Percentiles rank a stretch among this genome's conserved stretches.
Conservation (phyloP, 1,140 invertebrate species). For the Zophobas morio region DNA sequence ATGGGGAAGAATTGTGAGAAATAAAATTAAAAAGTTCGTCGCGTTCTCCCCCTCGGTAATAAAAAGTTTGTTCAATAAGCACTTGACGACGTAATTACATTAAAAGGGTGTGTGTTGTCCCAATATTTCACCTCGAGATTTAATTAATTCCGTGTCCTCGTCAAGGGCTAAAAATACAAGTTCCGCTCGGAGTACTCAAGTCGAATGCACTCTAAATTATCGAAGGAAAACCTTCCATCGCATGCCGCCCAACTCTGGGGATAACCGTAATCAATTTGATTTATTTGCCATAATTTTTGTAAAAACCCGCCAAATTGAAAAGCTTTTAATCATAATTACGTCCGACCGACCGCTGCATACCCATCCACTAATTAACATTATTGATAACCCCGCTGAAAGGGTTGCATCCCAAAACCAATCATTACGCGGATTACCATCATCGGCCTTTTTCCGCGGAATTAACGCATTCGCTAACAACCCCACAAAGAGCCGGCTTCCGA, state of each 20-base stretch:
- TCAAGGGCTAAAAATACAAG: conserved; percentile 45
- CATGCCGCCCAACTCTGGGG: conserved; percentile 25
- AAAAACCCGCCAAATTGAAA: conserved; percentile 26
- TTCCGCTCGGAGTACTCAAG: conserved; percentile 31
- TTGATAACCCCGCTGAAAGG: conserved; percentile 31
- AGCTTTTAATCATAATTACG: conserved; percentile 46
- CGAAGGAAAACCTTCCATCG: conserved; percentile 24
- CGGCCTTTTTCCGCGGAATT: conserved; percentile 14
- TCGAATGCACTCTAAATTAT: conserved; percentile 42
- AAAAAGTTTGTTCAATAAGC: conserved; percentile 48
- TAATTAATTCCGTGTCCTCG: conserved; percentile 47
- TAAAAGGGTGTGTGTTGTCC: conserved; percentile 51
- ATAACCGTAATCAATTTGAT: conserved; percentile 42
- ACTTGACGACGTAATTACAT: conserved; percentile 52
- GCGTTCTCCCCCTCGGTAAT: conserved; percentile 8
- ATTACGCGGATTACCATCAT: conserved; percentile 2
- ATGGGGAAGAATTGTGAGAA: conserved; percentile 13
- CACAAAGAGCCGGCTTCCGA: conserved; percentile 5
- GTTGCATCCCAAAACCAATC: not conserved
- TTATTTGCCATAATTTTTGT: conserved; percentile 40
- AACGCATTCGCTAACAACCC: not conserved
- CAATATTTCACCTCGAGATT: conserved; percentile 51
- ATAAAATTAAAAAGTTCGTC: conserved; percentile 17
- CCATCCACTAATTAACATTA: conserved; percentile 46
- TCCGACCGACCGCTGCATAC: conserved; percentile 30